These are phyloP conservation scores for Lacanobia oleracea DNA, from an alignment of 2,888 invertebrate genomes.

Conservation along the genomic window DNA sequence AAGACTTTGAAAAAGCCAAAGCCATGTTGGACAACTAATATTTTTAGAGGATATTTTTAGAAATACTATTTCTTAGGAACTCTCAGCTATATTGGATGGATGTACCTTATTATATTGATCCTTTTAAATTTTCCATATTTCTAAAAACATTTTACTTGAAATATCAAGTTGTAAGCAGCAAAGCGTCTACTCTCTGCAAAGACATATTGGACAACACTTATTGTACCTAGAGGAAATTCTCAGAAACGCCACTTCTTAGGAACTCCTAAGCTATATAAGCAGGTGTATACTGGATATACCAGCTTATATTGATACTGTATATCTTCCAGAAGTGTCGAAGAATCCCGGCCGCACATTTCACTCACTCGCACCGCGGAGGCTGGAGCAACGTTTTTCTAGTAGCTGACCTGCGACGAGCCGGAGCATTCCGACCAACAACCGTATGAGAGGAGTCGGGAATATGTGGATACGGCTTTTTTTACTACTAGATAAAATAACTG, in stretches of 20 bases:
- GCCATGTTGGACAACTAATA: neutral
- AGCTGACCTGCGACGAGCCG: constrained; percentile 85
- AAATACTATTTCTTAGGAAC: neutral
- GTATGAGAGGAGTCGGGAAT: constrained; percentile 66
- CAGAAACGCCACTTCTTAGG: too few relatives aligned
- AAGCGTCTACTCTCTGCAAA: too few relatives aligned
- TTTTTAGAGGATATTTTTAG: neutral
- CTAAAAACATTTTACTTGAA: too few relatives aligned
- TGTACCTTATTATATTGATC: neutral
- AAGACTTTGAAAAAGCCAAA: too few relatives aligned
- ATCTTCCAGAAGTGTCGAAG: constrained; percentile 26
- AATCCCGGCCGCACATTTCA: constrained; percentile 35
- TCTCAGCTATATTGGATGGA: too few relatives aligned
- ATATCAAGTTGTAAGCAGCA: too few relatives aligned
- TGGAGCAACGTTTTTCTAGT: constrained; percentile 79
- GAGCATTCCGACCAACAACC: constrained; percentile 77
- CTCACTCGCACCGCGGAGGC: constrained; percentile 52
- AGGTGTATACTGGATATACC: neutral
- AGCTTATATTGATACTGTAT: constrained; percentile 13
- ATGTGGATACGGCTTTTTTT: constrained; percentile 55
- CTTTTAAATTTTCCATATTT: too few relatives aligned
- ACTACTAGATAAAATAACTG: neutral
- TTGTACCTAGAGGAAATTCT: too few relatives aligned
- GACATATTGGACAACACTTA: too few relatives aligned
- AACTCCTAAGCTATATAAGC: neutral